Evolutionary conservation across 2,113 vertebrate species (phyloP).

Genomic region (Chrysemys picta): DNA sequence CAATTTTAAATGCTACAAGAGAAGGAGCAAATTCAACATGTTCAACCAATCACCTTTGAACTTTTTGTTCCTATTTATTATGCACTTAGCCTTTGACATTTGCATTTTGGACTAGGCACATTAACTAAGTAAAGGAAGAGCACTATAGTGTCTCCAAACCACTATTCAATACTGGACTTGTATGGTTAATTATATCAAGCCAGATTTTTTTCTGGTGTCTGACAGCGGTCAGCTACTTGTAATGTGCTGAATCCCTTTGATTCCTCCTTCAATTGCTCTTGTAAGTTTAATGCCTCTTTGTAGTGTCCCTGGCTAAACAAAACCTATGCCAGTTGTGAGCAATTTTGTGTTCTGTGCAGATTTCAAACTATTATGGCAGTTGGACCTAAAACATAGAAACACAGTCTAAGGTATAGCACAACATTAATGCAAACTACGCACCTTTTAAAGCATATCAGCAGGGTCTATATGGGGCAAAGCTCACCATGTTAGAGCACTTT

Average conservation of each 20-base stretch:
- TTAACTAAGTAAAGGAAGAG: background rate
- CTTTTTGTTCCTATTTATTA: background rate
- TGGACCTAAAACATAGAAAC: background rate
- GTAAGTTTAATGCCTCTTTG: background rate
- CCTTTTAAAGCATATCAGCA: no score
- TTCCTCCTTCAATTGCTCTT: no score
- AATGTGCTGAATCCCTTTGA: no score
- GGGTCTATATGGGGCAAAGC: no score
- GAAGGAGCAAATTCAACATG: background rate
- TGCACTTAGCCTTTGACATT: background rate
- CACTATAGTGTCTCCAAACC: background rate
- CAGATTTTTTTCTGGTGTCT: background rate
- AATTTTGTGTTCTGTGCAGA: background rate
- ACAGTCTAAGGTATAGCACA: no score
- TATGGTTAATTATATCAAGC: background rate
- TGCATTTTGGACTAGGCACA: background rate
- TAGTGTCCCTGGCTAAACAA: background rate
- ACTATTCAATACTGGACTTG: background rate
- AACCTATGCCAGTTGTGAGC: background rate
- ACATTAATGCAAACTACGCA: no score
- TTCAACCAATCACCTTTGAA: background rate
- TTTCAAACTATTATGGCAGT: background rate
- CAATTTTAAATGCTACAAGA: background rate
- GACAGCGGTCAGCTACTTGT: constrained; percentile 23
- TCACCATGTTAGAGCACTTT: background rate